Conservation (phyloP, 2,888 invertebrate genomes). For the Erebia palarica region DNA sequence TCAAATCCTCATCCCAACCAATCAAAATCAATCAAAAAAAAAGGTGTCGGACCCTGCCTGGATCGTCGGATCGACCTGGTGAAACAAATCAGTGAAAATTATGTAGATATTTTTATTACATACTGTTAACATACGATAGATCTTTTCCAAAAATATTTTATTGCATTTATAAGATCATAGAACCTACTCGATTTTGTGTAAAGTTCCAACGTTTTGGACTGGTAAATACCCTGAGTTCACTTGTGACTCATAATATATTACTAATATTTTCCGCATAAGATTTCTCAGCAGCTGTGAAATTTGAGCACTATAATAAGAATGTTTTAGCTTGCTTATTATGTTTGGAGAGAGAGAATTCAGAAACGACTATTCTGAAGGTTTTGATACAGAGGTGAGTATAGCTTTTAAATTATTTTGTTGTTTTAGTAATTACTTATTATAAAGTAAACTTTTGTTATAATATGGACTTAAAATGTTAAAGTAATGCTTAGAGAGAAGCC, state of each 20-base stretch:
- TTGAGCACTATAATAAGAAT: background rate
- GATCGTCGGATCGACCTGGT: too few relatives aligned
- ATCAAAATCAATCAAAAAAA: too few relatives aligned
- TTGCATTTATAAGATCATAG: background rate
- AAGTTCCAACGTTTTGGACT: background rate
- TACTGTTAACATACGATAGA: background rate
- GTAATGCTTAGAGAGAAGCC: background rate
- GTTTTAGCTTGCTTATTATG: conserved; percentile 11
- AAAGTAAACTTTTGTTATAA: background rate
- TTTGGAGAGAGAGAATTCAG: conserved; percentile 12
- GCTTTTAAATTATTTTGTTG: background rate
- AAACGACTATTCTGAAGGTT: conserved; percentile 10
- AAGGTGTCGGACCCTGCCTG: too few relatives aligned
- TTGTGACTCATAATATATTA: conserved; percentile 6
- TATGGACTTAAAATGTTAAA: background rate
- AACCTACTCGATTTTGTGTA: background rate
- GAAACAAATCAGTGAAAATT: too few relatives aligned
- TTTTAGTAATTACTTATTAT: background rate
- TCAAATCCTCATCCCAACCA: too few relatives aligned
- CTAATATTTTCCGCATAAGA: background rate
- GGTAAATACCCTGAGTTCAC: conserved; percentile 3
- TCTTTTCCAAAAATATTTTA: background rate
- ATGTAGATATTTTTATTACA: too few relatives aligned
- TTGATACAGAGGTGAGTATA: conserved; percentile 8
- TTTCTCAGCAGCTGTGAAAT: conserved; percentile 5